Evolutionary conservation across 2,113 vertebrate species (phyloP), one percentile per base, ranked within the genome.

Genomic region (Merops nubicus): DNA sequence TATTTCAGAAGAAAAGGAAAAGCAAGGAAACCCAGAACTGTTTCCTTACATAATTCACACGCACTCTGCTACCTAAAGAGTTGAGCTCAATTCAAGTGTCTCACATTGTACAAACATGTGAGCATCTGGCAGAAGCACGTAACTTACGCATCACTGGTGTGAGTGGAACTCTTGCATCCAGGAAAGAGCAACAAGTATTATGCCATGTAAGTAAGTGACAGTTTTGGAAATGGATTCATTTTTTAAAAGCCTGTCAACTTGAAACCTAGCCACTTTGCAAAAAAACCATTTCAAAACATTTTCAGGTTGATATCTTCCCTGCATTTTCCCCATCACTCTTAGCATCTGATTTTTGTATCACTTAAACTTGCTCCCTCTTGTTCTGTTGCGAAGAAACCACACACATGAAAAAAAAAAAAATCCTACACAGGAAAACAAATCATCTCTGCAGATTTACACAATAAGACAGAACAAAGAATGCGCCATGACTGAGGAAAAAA

Each of bases 201-300:
- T 87, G 53, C 36, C 62, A 34, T 65, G 78, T 45, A 92, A 96
- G 68, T 73, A 90, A 95, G 57, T 68, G 83, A 85, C 77, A 87
- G 72, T 40, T 92, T 91, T 84, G 60, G 85, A 93, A 95, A 84
- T 2, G 0, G 68, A 89, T 82, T 82, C 1, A 6, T 89, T 89
- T 68, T 48, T 53, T 59, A 92, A 85, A 43, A 95, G 25, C 29
- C 43, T 75, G 56, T 56, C 68, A 84, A 56, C 43, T 69, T 91
- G 76, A 89, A 95, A 84, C 36, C 9, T 87, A 79, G 34, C 69
- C 85, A 29, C 76, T 65, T 75, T 5, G 22, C 5, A 89, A 82
- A 87, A 73, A 59, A 62, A 70, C 3, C 11, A 64, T 80, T 88
- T 93, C 43, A 78, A 91, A 95, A 88, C 53, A 78, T 96, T 93